Base-by-base conservation (phyloP, 2,888 invertebrate species). In the Piscicola geometra region DNA sequence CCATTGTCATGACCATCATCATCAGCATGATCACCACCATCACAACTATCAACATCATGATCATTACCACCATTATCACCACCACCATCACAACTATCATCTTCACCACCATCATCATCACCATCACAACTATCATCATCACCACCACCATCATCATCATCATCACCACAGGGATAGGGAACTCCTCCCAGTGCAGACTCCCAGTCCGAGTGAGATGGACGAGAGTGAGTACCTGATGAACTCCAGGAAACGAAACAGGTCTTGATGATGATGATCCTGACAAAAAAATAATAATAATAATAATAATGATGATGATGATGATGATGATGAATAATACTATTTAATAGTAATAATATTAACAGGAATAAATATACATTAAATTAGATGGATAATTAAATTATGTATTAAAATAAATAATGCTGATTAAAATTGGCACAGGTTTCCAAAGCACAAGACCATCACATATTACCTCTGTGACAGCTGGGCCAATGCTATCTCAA, bases 191-290 rank as follows among this genome's bases (percentile, higher is more conserved):
- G 86, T 85, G 81, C 41, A 70, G 36, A 64, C 32, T 30, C 28
- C 50, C 21, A 64, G 18, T 21, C 18, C 56, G 5, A 50, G 47
- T 3, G 86, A 86, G 76, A 85, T 86, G 82, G 86, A 86, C 77
- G 86, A 87, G 80, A 85, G 82, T 78, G 86, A 87, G 79, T 86
- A 85, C 79, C 82, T 87, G 71, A 84, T 87, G 78, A 82, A 82
- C 33, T 69, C 83, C 84, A 32, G 80, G 82, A 72, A 80, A 83
- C 52, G 81, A 81, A 76, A 80, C 83, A 76, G 81, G 81, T 68
- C 79, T 79, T 28, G n/a, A n/a, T n/a, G n/a, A n/a, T 79, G 81
- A 30, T 25, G 68, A 68, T 36, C 68, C 5, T 75, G 47, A 1
- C 25, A 47, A 35, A 68, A 41, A 36, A n/a, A n/a, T n/a, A n/a